A percentile compares a stretch with the other conserved stretches of the same genome.
phyloP scores from a whole-genome alignment of 2,888 invertebrate genomes.

The Rhyacophila evoluta region DNA sequence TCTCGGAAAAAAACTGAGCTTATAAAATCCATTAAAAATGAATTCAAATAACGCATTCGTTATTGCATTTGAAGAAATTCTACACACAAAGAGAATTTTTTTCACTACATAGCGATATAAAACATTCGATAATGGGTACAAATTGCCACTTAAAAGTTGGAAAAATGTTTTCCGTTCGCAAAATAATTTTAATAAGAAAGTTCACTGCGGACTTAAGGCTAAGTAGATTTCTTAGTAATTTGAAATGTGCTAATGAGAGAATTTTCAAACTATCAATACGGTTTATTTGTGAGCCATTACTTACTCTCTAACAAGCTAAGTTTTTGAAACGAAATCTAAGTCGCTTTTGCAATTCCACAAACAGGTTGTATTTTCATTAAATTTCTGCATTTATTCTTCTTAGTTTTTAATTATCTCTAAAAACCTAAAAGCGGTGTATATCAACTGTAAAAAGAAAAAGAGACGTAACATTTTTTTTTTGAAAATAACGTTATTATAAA shows the following conservation, averaged over 20 bases:
- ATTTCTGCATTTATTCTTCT: no score
- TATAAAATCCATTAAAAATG: no score
- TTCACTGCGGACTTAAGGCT: slow-evolving; percentile 5
- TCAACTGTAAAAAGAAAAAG: no score
- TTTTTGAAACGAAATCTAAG: slow-evolving; percentile 28
- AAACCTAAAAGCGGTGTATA: no score
- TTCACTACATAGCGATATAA: neutral
- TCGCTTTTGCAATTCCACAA: slow-evolving; percentile 12
- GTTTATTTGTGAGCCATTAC: slow-evolving; percentile 51
- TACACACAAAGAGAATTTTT: no score
- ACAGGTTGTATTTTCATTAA: slow-evolving; percentile 33
- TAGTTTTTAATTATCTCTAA: no score
- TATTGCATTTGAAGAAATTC: no score
- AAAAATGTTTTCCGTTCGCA: neutral
- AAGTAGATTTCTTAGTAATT: slow-evolving; percentile 47
- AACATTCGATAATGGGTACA: neutral
- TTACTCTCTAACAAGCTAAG: slow-evolving; percentile 37
- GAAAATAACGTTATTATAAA: no score
- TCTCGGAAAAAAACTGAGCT: no score
- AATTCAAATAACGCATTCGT: no score
- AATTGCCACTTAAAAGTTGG: slow-evolving; percentile 14
- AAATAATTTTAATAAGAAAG: slow-evolving; percentile 19
- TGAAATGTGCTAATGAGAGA: slow-evolving; percentile 52
- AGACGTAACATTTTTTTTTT: no score
- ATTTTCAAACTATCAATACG: slow-evolving; percentile 52